phyloP scores from a whole-genome alignment of 2,888 invertebrate species.

The Lithophane semibrunnea region DNA sequence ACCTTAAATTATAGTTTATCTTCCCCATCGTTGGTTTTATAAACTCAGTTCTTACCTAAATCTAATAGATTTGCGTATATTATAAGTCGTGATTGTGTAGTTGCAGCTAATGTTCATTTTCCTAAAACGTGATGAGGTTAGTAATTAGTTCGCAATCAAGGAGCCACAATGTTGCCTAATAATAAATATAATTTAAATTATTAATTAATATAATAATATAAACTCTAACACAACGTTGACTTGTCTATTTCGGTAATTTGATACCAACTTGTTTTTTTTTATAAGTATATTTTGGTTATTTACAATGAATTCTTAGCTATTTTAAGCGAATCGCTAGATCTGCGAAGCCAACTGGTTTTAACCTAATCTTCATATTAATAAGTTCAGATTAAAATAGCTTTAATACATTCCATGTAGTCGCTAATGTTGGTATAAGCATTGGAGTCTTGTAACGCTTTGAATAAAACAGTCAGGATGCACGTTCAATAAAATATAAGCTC shows the following conservation, averaged over 20 bases:
- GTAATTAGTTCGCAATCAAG: neutral
- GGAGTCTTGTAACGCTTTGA: constrained; percentile 29
- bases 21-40: neutral
- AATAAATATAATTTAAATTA: neutral
- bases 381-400: neutral
- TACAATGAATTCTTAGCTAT: neutral
- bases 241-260: neutral
- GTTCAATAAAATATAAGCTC: constrained; percentile 53
- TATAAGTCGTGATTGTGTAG: neutral
- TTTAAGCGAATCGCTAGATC: constrained; percentile 13
- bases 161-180: neutral
- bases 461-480: constrained; percentile 53
- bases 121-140: neutral
- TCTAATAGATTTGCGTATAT: neutral
- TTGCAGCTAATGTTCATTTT: neutral
- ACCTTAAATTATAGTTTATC: neutral
- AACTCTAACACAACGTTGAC: constrained; percentile 2
- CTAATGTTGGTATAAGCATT: constrained; percentile 9
- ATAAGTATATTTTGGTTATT: neutral
- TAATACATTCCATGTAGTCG: constrained; percentile 12
- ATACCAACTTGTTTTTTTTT: neutral
- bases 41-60: neutral
- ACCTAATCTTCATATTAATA: neutral
- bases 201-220: neutral
- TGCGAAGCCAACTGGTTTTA: constrained; percentile 9